Conservation (phyloP, 2,797 vertebrate genomes). For the Gymnothorax reevesii region DNA sequence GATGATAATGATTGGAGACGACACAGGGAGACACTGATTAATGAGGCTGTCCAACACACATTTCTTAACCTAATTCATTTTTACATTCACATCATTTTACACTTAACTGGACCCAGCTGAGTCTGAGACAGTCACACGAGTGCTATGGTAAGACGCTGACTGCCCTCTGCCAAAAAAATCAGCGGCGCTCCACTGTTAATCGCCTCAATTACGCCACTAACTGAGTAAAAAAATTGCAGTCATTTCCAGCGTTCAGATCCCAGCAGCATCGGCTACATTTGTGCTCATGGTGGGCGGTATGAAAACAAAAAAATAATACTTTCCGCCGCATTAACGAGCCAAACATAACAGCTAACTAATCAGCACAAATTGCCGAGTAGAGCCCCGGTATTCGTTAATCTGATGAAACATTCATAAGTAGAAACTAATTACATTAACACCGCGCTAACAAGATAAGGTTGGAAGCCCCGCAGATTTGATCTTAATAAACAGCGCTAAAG, state of each 20-base stretch:
- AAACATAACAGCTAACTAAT: slow-evolving; percentile 66
- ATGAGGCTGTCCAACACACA: too few species aligned
- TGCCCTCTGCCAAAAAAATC: neutral
- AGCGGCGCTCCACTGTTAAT: neutral
- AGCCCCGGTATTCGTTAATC: slow-evolving; percentile 72
- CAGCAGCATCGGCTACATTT: neutral
- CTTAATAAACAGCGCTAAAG: slow-evolving; percentile 79
- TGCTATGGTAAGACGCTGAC: too few species aligned
- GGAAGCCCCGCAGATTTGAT: slow-evolving; percentile 68
- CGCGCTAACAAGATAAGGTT: slow-evolving; percentile 73
- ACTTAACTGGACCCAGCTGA: too few species aligned
- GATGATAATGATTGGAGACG: too few species aligned
- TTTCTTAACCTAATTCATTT: too few species aligned
- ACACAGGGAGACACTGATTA: too few species aligned
- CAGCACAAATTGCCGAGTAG: slow-evolving; percentile 67
- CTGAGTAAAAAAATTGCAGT: neutral
- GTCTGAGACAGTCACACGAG: too few species aligned
- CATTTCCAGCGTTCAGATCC: neutral
- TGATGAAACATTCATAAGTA: slow-evolving; percentile 73
- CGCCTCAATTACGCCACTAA: neutral
- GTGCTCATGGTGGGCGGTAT: neutral
- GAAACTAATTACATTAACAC: slow-evolving; percentile 77
- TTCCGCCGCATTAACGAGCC: slow-evolving; percentile 6
- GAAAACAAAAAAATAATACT: neutral
- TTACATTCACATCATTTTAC: too few species aligned